Evolutionary conservation across 2,797 vertebrate genomes (phyloP), one percentile per base, ranked within the genome.

Genomic region (Macrochelys suwanniensis): DNA sequence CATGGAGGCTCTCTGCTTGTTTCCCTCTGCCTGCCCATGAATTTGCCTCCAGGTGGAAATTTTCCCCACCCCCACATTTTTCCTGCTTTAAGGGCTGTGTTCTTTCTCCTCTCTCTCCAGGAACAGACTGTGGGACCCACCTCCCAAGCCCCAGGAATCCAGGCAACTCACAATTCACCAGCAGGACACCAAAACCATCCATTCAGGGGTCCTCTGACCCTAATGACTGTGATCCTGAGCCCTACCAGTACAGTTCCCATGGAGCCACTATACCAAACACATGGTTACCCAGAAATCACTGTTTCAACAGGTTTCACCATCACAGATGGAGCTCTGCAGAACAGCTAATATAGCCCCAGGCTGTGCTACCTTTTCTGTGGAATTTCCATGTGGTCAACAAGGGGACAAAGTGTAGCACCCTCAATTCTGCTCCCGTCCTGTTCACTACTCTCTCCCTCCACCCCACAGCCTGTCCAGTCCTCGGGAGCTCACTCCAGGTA

Each of bases 251-350:
- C 28, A 61, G 50, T 12, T 93, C 65, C 68, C 79, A 7, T 50
- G 37, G 47, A 71, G 56, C 56, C 2, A 2, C 28, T 25, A 5
- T 78, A 13, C 0, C 0, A 50, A 5, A n/a, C 11, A 85, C 31
- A 50, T 82, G 6, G 4, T 78, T 90, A 33, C 26, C 11, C 19
- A 42, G 11, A 9, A 79, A 31, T 76, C 68, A 42, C 68, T 28
- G 61, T 47, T 78, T 81, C 31, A 42, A 92, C 56, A 49, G 59
- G 53, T 1, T 4, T 19, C 26, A 31, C 23, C 23, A 33, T 23
- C 21, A 10, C 17, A 45, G 11, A 84, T 21, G 31, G 57, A 86
- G n/a, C 33, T 28, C 33, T 1, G 10, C 15, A 86, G 13, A 82
- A 2, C 6, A 82, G 65, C 31, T 84, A 80, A 53, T 57, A 87